A percentile compares a stretch with the other conserved stretches of the same genome.
phyloP scores from a whole-genome alignment of 2,888 invertebrate species.

The Trichogramma evanescens region DNA sequence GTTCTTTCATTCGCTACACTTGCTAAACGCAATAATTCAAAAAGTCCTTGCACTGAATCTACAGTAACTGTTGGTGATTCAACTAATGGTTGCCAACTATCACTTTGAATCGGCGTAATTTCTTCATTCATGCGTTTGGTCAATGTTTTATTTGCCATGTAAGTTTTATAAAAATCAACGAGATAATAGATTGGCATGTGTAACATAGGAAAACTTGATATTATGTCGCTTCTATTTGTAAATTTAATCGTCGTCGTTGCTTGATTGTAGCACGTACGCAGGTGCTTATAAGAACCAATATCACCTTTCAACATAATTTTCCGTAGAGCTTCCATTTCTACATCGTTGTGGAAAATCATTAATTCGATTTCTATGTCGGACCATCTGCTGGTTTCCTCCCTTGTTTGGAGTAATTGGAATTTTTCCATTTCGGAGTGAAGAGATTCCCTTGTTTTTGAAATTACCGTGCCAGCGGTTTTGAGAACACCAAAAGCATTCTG shows the following conservation, averaged over 20 bases:
- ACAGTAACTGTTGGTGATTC: not conserved
- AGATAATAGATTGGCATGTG: slow-evolving; percentile 36
- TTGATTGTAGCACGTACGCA: slow-evolving; percentile 30
- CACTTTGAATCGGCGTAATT: slow-evolving; percentile 6
- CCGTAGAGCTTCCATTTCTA: slow-evolving; percentile 35
- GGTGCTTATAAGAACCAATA: slow-evolving; percentile 33
- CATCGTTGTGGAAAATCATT: slow-evolving; percentile 29
- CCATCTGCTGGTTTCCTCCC: slow-evolving; percentile 25
- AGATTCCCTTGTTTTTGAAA: slow-evolving; percentile 29
- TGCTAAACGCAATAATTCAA: slow-evolving; percentile 30
- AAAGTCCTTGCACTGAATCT: slow-evolving; percentile 19
- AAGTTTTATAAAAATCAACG: slow-evolving; percentile 34
- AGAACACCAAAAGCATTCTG: slow-evolving; percentile 34
- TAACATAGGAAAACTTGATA: slow-evolving; percentile 32
- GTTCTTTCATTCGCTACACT: slow-evolving; percentile 26
- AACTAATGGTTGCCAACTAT: slow-evolving; percentile 4
- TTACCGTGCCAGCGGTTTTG: slow-evolving; percentile 28
- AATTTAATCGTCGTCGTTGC: slow-evolving; percentile 23
- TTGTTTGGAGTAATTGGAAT: slow-evolving; percentile 25
- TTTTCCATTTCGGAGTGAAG: slow-evolving; percentile 28
- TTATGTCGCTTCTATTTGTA: slow-evolving; percentile 20
- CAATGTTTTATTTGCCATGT: slow-evolving; percentile 16
- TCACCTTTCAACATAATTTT: slow-evolving; percentile 38
- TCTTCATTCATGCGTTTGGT: slow-evolving; percentile 14
- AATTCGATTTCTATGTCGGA: slow-evolving; percentile 32